phyloP scores from a whole-genome alignment of 2,797 vertebrate genomes.

The Labeo calbasu region DNA sequence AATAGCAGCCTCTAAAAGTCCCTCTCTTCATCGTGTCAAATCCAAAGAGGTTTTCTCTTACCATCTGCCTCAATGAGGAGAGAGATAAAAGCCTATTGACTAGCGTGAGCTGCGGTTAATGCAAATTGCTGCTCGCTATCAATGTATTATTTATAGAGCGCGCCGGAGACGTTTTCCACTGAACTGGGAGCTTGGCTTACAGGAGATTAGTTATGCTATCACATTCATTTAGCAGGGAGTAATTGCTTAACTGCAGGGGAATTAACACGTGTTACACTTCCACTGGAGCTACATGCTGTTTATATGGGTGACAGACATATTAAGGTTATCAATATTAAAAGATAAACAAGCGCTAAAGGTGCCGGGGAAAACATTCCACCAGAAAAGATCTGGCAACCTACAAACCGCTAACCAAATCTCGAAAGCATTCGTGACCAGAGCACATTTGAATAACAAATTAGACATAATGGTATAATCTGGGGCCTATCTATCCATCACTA shows the following conservation, averaged over 20 bases:
- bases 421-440: conserved; percentile 42
- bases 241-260: conserved; percentile 81
- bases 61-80: conserved; percentile 71
- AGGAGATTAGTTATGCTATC: conserved; percentile 83
- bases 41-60: conserved; percentile 69
- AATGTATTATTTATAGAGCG: conserved; percentile 81
- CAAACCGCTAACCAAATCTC: conserved; percentile 50
- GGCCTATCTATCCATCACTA: conserved; percentile 29
- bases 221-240: conserved; percentile 80
- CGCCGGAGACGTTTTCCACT: conserved; percentile 77
- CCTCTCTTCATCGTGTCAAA: conserved; percentile 70
- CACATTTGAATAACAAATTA: conserved; percentile 53
- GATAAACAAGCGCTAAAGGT: conserved; percentile 49
- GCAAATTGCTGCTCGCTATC: conserved; percentile 80
- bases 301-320: conserved; percentile 51
- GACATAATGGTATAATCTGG: conserved; percentile 43
- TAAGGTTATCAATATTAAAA: conserved; percentile 51
- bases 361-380: conserved; percentile 23
- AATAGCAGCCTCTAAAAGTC: conserved; percentile 47
- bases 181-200: conserved; percentile 82
- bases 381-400: conserved; percentile 35
- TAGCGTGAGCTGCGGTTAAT: conserved; percentile 78
- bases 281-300: conserved; percentile 63
- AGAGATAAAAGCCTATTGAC: conserved; percentile 83
- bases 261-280: conserved; percentile 75